A percentile compares a stretch with the other conserved stretches of the same genome.
phyloP scores from a whole-genome alignment of 1,140 invertebrate species.

The Calephelis virginiensis region DNA sequence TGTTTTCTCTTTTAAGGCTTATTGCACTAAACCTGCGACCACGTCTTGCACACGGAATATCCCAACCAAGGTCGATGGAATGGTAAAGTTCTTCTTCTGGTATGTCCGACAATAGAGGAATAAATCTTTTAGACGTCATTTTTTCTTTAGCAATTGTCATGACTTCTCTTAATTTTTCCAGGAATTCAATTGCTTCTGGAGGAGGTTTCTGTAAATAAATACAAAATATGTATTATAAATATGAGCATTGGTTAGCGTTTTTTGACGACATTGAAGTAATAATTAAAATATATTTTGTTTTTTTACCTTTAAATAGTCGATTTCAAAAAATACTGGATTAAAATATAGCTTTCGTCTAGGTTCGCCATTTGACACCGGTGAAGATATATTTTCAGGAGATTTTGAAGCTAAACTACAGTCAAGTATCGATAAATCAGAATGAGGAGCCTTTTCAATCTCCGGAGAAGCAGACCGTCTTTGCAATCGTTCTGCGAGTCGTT shows the following conservation, averaged over 20 bases:
- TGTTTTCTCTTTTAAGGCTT: conserved; percentile 80
- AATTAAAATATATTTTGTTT: too few species aligned
- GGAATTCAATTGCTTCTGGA: conserved; percentile 91
- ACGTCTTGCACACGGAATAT: conserved; percentile 64
- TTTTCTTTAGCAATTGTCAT: conserved; percentile 92
- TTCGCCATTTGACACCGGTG: conserved; percentile 50
- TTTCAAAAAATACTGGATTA: conserved; percentile 92
- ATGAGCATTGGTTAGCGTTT: too few species aligned
- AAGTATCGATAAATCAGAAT: conserved; percentile 61
- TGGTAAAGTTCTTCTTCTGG: conserved; percentile 85
- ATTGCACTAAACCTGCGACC: conserved; percentile 68
- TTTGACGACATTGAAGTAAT: too few species aligned
- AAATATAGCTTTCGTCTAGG: conserved; percentile 88
- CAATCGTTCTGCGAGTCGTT: conserved; percentile 48
- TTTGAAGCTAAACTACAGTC: conserved; percentile 56
- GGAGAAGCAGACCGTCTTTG: conserved; percentile 67
- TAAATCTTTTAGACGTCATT: conserved; percentile 89
- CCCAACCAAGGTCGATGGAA: conserved; percentile 69
- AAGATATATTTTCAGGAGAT: conserved; percentile 36
- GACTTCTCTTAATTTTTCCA: conserved; percentile 91
- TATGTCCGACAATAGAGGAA: conserved; percentile 88
- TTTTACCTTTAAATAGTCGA: conserved; percentile 85
- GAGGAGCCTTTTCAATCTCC: conserved; percentile 67
- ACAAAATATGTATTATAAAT: conserved; percentile 12
- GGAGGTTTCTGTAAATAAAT: conserved; percentile 84